Evolutionary conservation across 2,797 vertebrate genomes (phyloP).

Genomic region (Artibeus jamaicensis): DNA sequence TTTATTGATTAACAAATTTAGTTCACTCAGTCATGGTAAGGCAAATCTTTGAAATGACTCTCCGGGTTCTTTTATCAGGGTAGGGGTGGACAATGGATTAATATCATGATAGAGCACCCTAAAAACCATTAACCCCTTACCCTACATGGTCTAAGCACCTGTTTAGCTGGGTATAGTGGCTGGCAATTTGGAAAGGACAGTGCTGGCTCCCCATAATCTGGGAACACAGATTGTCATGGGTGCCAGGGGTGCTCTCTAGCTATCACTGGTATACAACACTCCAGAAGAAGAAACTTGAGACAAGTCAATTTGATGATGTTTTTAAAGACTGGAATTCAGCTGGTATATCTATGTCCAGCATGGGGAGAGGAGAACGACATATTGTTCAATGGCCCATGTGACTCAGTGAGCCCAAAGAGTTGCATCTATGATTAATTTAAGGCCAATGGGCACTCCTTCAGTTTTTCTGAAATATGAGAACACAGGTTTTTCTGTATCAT

Average conservation of each 20-base stretch:
- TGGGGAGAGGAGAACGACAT: accelerated
- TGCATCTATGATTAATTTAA: neutral
- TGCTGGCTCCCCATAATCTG: neutral
- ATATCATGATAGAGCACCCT: neutral
- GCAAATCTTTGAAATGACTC: neutral
- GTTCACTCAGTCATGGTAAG: neutral
- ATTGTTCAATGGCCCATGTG: neutral
- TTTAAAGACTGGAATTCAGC: neutral
- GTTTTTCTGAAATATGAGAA: neutral
- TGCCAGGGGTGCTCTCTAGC: neutral
- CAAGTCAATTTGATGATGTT: neutral
- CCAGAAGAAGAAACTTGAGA: neutral
- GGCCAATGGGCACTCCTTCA: neutral
- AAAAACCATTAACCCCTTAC: neutral
- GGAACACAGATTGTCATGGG: too few species aligned
- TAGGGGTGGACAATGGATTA: neutral
- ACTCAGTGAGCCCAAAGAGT: neutral
- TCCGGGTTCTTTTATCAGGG: neutral
- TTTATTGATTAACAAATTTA: neutral
- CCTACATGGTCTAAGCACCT: neutral
- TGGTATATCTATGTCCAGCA: neutral
- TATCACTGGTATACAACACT: accelerated
- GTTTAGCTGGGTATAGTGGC: neutral
- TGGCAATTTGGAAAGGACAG: neutral
- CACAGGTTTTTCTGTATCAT: neutral